Conservation (phyloP, 2,113 vertebrate genomes). For the Brachyhypopomus gauderio region DNA sequence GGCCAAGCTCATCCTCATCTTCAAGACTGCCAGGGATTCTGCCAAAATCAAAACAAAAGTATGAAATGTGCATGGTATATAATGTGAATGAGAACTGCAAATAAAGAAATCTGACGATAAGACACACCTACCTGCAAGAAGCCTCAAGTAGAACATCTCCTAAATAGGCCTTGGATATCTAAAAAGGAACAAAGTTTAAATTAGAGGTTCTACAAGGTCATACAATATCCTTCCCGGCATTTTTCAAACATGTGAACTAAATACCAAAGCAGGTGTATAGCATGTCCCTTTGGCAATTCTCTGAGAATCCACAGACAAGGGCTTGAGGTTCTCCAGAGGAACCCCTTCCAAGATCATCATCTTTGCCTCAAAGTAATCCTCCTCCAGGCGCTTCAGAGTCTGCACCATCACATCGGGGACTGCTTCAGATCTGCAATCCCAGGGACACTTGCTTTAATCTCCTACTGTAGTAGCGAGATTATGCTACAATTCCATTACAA, state of each 20-base stretch:
- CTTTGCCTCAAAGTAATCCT: constrained; percentile 63
- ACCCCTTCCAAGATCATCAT: constrained; percentile 61
- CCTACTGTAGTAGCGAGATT: neutral
- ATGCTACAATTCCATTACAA: too few relatives aligned
- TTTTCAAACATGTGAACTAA: neutral
- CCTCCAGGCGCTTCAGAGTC: constrained; percentile 62
- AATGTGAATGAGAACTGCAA: neutral
- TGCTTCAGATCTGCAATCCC: constrained; percentile 42
- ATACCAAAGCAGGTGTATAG: constrained; percentile 63
- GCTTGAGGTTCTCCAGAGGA: constrained; percentile 62
- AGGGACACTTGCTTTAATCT: neutral
- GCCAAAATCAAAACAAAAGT: neutral
- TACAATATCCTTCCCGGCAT: neutral
- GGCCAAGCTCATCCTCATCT: neutral
- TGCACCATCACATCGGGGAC: constrained; percentile 41
- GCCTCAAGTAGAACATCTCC: neutral
- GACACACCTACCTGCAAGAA: constrained; percentile 9
- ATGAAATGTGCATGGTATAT: neutral
- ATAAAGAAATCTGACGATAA: neutral
- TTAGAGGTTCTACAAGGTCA: neutral
- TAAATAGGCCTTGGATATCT: constrained; percentile 40
- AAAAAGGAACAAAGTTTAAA: neutral
- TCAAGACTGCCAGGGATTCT: neutral
- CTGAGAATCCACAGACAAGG: constrained; percentile 62
- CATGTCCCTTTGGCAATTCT: neutral